Conservation (phyloP, 1,140 invertebrate species). For the Macrostomum lignano region DNA sequence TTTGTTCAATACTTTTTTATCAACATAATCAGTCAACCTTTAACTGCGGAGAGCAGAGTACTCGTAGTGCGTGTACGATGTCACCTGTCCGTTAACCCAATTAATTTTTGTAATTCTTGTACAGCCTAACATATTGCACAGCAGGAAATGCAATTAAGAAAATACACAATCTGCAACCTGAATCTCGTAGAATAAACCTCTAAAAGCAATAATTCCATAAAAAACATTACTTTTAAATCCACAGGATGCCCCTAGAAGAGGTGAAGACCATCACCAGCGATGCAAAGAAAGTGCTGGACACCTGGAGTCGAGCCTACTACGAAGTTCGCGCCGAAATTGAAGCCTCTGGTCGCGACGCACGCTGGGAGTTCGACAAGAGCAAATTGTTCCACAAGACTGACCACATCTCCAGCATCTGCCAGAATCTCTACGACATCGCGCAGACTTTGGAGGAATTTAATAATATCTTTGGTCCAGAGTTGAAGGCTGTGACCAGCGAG, state of each 20-base stretch:
- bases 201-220: constrained; percentile 8
- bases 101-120: too few relatives aligned
- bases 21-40: too few relatives aligned
- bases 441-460: constrained; percentile 51
- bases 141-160: too few relatives aligned
- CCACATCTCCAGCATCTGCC: constrained; percentile 45
- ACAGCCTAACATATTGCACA: too few relatives aligned
- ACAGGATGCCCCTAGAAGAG: constrained; percentile 31
- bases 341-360: constrained; percentile 41
- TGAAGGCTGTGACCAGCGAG: constrained; percentile 53
- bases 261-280: constrained; percentile 21
- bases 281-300: constrained; percentile 35
- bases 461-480: constrained; percentile 53
- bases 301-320: constrained; percentile 38
- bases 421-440: constrained; percentile 42
- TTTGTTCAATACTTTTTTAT: too few relatives aligned
- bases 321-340: constrained; percentile 49
- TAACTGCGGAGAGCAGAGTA: too few relatives aligned
- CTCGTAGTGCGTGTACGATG: too few relatives aligned
- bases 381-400: constrained; percentile 49
- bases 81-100: too few relatives aligned
- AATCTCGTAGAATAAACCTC: constrained; percentile 3
- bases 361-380: constrained; percentile 63
- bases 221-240: constrained; percentile 11
- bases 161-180: too few relatives aligned